A percentile compares a stretch with the other conserved stretches of the same genome.
Evolutionary conservation across 2,888 invertebrate genomes (phyloP).

Genomic region (Agonopterix alstromeriana): DNA sequence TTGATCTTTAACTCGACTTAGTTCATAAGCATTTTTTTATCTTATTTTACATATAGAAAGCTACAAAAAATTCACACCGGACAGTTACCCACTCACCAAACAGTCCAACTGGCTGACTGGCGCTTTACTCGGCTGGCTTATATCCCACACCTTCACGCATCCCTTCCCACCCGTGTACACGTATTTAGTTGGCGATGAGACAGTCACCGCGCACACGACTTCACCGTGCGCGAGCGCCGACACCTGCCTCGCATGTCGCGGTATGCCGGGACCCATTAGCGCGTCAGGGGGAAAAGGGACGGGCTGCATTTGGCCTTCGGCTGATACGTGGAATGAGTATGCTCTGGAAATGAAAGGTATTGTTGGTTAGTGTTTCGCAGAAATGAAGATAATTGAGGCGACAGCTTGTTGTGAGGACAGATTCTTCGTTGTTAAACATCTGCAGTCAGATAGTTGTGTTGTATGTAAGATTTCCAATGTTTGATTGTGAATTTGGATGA

Average conservation of each 20-base stretch:
- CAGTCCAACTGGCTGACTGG: conserved; percentile 96
- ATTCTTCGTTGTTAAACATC: too few relatives aligned
- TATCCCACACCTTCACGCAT: conserved; percentile 98
- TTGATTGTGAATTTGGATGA: too few relatives aligned
- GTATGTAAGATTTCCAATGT: too few relatives aligned
- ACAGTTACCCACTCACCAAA: conserved; percentile 82
- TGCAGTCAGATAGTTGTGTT: too few relatives aligned
- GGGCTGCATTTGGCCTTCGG: conserved; percentile 92
- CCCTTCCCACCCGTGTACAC: conserved; percentile 98
- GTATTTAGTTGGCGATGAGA: conserved; percentile 94
- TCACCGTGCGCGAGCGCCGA: conserved; percentile 96
- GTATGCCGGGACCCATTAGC: conserved; percentile 94
- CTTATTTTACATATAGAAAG: too few relatives aligned
- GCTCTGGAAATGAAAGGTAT: conserved; percentile 78
- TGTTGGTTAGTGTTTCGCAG: neutral
- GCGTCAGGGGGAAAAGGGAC: conserved; percentile 97
- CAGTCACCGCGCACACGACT: conserved; percentile 97
- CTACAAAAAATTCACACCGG: conserved; percentile 13
- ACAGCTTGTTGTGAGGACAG: too few relatives aligned
- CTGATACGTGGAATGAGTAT: conserved; percentile 95
- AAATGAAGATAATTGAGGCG: neutral
- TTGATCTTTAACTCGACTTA: too few relatives aligned
- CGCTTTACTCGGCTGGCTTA: conserved; percentile 91
- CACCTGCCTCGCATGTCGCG: conserved; percentile 93
- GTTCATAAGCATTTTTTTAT: too few relatives aligned